These are phyloP conservation scores for Acinonyx jubatus DNA, from an alignment of 2,113 vertebrate species.

Conservation along the genomic window DNA sequence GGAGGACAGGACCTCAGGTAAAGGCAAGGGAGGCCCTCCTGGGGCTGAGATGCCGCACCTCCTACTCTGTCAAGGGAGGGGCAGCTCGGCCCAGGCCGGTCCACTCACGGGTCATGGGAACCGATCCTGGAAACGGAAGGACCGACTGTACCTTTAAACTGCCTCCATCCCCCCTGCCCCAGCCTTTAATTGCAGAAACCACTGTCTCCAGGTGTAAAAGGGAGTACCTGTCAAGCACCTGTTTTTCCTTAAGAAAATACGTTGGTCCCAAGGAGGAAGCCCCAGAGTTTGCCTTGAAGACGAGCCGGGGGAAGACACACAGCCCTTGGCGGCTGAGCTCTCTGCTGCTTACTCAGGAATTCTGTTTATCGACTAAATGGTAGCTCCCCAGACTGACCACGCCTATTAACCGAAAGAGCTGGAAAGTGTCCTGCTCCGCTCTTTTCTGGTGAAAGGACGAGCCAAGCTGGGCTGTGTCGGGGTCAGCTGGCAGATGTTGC, in stretches of 20 bases:
- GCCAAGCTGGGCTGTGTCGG: background rate
- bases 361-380: background rate
- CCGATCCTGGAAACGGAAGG: background rate
- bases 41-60: background rate
- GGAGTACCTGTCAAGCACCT: background rate
- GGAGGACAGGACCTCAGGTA: slow-evolving; percentile 95
- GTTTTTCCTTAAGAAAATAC: background rate
- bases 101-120: background rate
- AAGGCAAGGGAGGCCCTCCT: background rate
- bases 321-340: background rate
- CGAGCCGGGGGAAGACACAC: too few relatives aligned
- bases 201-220: background rate
- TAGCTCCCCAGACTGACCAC: background rate
- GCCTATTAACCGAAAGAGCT: background rate
- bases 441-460: background rate
- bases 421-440: background rate
- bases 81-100: background rate
- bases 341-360: background rate
- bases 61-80: background rate
- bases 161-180: background rate
- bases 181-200: background rate
- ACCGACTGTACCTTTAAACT: fast-evolving
- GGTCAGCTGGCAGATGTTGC: background rate
- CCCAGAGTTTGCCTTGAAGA: background rate
- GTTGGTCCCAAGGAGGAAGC: background rate